Conservation (phyloP, 1,140 invertebrate genomes). For the Trichonephila clavata region DNA sequence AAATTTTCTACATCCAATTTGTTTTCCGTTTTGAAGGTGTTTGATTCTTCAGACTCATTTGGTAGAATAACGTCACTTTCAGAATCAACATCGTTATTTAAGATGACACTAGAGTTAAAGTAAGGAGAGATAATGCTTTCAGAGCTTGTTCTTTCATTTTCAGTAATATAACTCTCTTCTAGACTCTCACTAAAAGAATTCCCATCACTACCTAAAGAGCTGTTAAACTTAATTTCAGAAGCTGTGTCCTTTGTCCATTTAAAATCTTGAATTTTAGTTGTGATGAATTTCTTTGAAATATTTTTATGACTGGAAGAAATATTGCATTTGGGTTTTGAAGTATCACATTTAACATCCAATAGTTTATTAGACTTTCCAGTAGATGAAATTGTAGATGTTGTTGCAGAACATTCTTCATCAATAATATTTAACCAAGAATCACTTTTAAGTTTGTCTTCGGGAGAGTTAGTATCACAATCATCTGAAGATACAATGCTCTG, state of each 20-base stretch:
- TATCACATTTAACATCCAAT: not conserved
- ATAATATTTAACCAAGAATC: conserved; percentile 45
- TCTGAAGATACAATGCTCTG: not conserved
- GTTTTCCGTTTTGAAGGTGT: not conserved
- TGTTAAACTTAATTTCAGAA: not conserved
- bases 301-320: not conserved
- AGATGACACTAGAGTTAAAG: not conserved
- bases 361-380: conserved; percentile 30
- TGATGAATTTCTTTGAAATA: not conserved
- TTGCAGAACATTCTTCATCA: conserved; percentile 2
- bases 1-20: not conserved
- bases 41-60: conserved; percentile 22
- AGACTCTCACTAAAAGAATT: conserved; percentile 34
- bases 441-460: not conserved
- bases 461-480: not conserved
- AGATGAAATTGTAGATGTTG: conserved; percentile 40
- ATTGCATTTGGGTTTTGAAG: not conserved
- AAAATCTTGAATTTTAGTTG: conserved; percentile 35
- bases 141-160: not conserved
- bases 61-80: not conserved
- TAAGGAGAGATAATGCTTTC: not conserved
- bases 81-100: not conserved
- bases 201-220: conserved; percentile 10
- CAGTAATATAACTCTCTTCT: not conserved
- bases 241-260: not conserved